Base-by-base conservation (phyloP, 37 sponge, comb jelly and placozoan genomes). In the Spongia lamella region DNA sequence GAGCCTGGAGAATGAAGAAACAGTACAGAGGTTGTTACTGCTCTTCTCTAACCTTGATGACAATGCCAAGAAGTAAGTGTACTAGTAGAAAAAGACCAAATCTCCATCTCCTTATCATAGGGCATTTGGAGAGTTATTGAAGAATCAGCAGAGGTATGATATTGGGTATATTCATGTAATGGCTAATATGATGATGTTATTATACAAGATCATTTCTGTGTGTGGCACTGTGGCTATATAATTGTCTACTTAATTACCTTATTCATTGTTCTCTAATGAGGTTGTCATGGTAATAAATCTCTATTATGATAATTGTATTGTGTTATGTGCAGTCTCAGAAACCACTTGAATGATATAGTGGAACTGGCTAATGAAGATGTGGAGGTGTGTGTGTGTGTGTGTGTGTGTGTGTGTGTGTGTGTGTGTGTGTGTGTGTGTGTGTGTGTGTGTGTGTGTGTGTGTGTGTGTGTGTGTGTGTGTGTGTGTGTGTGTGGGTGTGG, bases 1-100 rank as follows among this genome's bases (percentile, higher is more conserved):
- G 47, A 79, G 67, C 36, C 43, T 86, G 20, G 56, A 57, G 7
- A 43, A 57, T n/a, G 59, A 82, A 40, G 90, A 89, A 29, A 78
- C 78, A 35, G 83, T 93, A 80, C 72, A 80, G 73, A 79, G 84
- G 36, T 50, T 93, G 55, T 37, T 89, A 3, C 59, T 69, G 40
- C 62, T 89, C 31, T 89, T 76, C 70, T 66, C 77, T 34, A 19
- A 65, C 1, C 76, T 89, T 27, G 94, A 93, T 68, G 81, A 72
- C 24, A 57, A 82, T 61, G 94, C 90, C 7, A 76, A 40, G 38
- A 83, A 53, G 72, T 82, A 35, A 60, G 63, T 56, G 30, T 30
- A 7, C 24, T 11, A 24, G 58, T 20, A 53, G 35, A 22, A 17
- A 21, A 32, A 53, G 31, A 31, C 47, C 47, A 13, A 43, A 13